These are phyloP conservation scores for Molorchus minor DNA, from an alignment of 2,888 invertebrate genomes.

Conservation along the genomic window DNA sequence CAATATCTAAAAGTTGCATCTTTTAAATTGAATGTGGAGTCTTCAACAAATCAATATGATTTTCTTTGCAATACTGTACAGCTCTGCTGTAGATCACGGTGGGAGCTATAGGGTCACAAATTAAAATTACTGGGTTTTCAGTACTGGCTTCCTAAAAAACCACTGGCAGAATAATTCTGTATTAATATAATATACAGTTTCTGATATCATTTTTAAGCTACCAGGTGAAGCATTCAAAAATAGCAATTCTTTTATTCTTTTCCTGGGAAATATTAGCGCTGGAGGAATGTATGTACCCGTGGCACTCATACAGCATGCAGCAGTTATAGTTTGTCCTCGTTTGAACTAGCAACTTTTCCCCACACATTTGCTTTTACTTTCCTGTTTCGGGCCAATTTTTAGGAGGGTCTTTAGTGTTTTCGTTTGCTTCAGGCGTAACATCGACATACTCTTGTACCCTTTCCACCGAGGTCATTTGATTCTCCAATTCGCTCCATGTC, in stretches of 20 bases:
- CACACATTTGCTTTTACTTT: not conserved
- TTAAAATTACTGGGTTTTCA: no score
- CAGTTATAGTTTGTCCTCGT: not conserved
- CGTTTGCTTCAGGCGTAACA: constrained; percentile 67
- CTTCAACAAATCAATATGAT: not conserved
- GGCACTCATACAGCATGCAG: not conserved
- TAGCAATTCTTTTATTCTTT: not conserved
- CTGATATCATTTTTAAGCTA: not conserved
- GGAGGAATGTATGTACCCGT: not conserved
- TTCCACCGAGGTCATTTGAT: constrained; percentile 91
- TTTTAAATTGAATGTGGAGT: constrained; percentile 17
- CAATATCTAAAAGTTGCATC: constrained; percentile 26
- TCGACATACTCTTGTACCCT: constrained; percentile 83
- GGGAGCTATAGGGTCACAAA: not conserved
- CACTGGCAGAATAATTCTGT: not conserved
- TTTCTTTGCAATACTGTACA: not conserved
- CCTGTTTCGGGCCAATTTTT: constrained; percentile 76
- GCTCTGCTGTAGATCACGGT: not conserved
- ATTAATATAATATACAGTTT: not conserved
- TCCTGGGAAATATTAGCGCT: not conserved
- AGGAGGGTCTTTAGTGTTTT: constrained; percentile 26
- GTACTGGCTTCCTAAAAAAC: no score
- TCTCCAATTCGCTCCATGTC: constrained; percentile 64
- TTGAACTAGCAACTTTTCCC: not conserved
- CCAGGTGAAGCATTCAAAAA: not conserved